Conservation (phyloP, 2,888 invertebrate species). For the Xestia c-nigrum region DNA sequence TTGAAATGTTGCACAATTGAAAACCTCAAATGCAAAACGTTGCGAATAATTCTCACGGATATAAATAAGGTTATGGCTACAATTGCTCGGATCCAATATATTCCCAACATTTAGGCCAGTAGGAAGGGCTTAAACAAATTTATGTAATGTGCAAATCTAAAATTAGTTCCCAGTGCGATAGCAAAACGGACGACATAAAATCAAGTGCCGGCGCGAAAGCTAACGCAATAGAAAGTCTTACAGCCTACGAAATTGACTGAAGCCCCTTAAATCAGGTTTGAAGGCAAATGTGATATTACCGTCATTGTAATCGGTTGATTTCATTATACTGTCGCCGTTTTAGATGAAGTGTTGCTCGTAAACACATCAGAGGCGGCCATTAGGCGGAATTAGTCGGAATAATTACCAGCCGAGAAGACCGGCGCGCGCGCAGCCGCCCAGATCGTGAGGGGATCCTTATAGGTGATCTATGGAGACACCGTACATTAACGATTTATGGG, state of each 20-base stretch:
- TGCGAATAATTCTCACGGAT: conserved; percentile 21
- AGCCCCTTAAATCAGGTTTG: conserved; percentile 57
- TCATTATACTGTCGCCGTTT: conserved; percentile 71
- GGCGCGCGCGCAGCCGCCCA: conserved; percentile 40
- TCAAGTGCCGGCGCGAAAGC: conserved; percentile 45
- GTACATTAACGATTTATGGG: conserved; percentile 52
- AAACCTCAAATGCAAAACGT: neutral
- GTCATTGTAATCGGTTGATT: conserved; percentile 75
- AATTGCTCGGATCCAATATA: conserved; percentile 7
- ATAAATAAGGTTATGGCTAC: conserved; percentile 14
- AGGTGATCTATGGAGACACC: conserved; percentile 59
- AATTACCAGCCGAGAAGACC: conserved; percentile 69
- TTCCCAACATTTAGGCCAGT: conserved; percentile 31
- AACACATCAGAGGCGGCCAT: conserved; percentile 76
- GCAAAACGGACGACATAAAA: conserved; percentile 46
- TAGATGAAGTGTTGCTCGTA: conserved; percentile 71
- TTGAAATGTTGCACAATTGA: neutral
- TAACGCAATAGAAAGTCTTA: conserved; percentile 62
- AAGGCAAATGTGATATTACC: conserved; percentile 63
- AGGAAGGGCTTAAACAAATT: conserved; percentile 49
- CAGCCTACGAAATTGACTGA: conserved; percentile 59
- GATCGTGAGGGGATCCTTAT: conserved; percentile 42
- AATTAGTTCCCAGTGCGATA: conserved; percentile 51
- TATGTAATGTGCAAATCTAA: conserved; percentile 57
- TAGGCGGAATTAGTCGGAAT: conserved; percentile 75